These are phyloP conservation scores for Drosophila differens DNA, from an alignment of 2,888 invertebrate species.

Conservation along the genomic window DNA sequence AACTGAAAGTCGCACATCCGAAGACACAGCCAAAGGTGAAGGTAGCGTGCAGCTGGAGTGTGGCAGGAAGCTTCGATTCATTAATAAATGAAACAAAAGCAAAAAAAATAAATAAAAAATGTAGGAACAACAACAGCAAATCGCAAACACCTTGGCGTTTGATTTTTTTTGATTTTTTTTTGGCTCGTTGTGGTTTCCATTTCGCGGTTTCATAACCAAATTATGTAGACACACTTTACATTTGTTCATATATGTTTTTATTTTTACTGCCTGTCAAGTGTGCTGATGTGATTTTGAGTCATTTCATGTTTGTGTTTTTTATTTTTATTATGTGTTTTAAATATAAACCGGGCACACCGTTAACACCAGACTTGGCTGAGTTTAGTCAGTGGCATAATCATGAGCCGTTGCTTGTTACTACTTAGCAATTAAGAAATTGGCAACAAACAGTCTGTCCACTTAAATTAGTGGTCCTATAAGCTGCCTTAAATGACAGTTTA, in stretches of 20 bases:
- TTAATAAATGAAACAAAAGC: conserved; percentile 56
- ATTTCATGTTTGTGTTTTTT: conserved; percentile 4
- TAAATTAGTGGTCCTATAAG: background rate
- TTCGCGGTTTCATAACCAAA: conserved; percentile 65
- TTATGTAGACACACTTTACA: conserved; percentile 43
- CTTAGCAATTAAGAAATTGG: conserved; percentile 17
- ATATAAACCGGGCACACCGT: conserved; percentile 30
- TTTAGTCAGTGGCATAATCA: conserved; percentile 11
- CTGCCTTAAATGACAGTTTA: conserved; percentile 24
- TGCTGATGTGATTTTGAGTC: conserved; percentile 4
- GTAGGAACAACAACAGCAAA: conserved; percentile 20
- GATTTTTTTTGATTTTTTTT: conserved; percentile 19
- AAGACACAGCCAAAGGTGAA: conserved; percentile 59
- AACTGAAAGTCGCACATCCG: conserved; percentile 49
- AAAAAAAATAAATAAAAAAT: conserved; percentile 44
- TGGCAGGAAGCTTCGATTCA: conserved; percentile 62
- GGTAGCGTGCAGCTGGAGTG: conserved; percentile 48
- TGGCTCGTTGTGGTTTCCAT: conserved; percentile 41
- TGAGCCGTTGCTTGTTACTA: conserved; percentile 25
- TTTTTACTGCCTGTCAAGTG: background rate
- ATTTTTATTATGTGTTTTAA: conserved; percentile 2
- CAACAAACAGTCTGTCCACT: conserved; percentile 2
- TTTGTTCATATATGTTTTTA: conserved; percentile 21
- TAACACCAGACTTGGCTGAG: conserved; percentile 36
- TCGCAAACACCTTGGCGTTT: conserved; percentile 40